Evolutionary conservation across 2,113 vertebrate species (phyloP), one percentile per base, ranked within the genome.

Genomic region (Engraulis encrasicolus): DNA sequence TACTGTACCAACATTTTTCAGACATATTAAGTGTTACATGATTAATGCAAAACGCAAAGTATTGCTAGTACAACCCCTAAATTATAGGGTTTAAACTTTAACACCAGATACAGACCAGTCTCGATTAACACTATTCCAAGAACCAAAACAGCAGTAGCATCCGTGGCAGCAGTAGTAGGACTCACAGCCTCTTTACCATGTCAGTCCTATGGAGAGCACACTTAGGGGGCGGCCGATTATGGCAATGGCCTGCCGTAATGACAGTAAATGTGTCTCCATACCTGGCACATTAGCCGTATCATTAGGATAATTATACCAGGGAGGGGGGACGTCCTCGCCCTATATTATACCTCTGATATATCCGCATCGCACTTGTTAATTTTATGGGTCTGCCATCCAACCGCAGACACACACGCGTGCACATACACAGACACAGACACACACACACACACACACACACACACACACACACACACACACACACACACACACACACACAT

Each of bases 361-460:
- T 61, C 23, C 80, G 45, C 61, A 74, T 54, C 49, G 38, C 85
- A 79, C 37, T 82, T 79, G 78, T 83, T 61, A 23, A 79, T 86
- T 83, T 83, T 83, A 74, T 66, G 82, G 37, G 81, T 50, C 9
- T 40, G n/a, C 31, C 61, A 34, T 31, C 66, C n/a, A n/a, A 34
- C 66, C 66, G 23, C 66, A n/a, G n/a, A n/a, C n/a, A 34, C 27
- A 31, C 27, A 74, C 40, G 40, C 40, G 9, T 9, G 9, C 40
- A 45, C 40, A 9, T 45, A 45, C 40, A 45, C 40, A 45, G 4
- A 45, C 40, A 45, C 40, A 45, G 4, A 45, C 4, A 45, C 40
- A 45, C 40, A 45, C 9, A 45, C 40, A 5, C 40, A 5, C 40
- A 5, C 40, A 5, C 40, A 45, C 40, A 45, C 40, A 45, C 40